Conservation (phyloP, 2,888 invertebrate genomes). For the Netelia fuscicornis region DNA sequence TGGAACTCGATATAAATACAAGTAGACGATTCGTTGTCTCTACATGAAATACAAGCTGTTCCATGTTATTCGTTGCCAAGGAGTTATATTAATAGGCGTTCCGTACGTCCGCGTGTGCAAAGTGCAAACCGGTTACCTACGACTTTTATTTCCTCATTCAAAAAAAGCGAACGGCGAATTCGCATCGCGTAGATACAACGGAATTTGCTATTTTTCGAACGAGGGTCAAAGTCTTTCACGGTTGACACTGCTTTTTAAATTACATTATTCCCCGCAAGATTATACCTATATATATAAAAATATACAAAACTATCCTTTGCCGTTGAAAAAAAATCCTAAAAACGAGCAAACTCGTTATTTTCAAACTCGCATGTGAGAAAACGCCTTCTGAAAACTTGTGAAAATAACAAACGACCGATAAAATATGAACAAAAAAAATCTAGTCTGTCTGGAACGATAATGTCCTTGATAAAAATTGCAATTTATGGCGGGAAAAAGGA, state of each 20-base stretch:
- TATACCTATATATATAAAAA: too few relatives aligned
- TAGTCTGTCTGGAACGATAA: too few relatives aligned
- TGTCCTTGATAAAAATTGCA: too few relatives aligned
- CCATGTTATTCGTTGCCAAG: constrained; percentile 52
- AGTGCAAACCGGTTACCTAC: constrained; percentile 63
- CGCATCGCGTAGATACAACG: constrained; percentile 14
- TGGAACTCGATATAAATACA: neutral
- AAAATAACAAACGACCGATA: neutral
- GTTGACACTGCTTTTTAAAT: neutral
- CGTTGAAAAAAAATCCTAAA: too few relatives aligned
- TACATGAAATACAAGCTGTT: constrained; percentile 2
- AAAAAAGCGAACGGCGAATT: constrained; percentile 37
- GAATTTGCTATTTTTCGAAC: constrained; percentile 35
- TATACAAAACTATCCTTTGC: neutral
- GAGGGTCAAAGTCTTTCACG: constrained; percentile 64
- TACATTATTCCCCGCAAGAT: too few relatives aligned
- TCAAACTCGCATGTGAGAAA: neutral
- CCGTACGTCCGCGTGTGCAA: constrained; percentile 12
- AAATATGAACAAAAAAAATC: neutral
- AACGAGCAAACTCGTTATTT: neutral
- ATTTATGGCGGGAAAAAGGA: too few relatives aligned
- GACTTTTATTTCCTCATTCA: constrained; percentile 43
- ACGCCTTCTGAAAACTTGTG: neutral
- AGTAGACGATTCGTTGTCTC: neutral
- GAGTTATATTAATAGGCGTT: constrained; percentile 56